A percentile compares a stretch with the other conserved stretches of the same genome.
Evolutionary conservation across 1,140 invertebrate species (phyloP).

Genomic region (Pygmarrhopalites habei): DNA sequence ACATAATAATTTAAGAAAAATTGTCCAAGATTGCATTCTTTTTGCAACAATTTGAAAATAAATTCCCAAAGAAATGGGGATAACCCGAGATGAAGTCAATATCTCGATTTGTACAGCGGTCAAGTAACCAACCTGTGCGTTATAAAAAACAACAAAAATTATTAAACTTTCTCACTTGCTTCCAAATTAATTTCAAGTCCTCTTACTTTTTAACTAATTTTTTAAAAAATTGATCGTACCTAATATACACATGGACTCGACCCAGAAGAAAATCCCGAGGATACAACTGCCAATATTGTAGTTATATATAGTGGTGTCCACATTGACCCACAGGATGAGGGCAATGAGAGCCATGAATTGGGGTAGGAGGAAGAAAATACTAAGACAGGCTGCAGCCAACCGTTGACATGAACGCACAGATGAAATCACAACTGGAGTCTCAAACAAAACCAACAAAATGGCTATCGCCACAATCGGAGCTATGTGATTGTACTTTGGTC

Average conservation of each 20-base stretch:
- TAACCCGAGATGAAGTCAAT: constrained; percentile 29
- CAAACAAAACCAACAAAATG: constrained; percentile 10
- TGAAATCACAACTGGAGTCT: constrained; percentile 23
- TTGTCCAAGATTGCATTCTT: no score
- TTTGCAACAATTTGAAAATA: constrained; percentile 6
- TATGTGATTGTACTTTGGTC: not conserved
- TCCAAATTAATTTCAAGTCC: no score
- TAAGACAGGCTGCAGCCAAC: not conserved
- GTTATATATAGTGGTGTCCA: constrained; percentile 20
- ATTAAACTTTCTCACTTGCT: no score
- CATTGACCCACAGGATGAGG: constrained; percentile 33
- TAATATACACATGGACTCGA: constrained; percentile 23
- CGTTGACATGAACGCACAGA: not conserved
- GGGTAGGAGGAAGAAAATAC: constrained; percentile 32
- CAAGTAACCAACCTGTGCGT: constrained; percentile 31
- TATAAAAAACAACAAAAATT: no score
- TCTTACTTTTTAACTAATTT: no score
- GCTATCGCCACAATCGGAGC: not conserved
- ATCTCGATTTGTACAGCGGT: constrained; percentile 26
- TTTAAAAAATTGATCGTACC: no score
- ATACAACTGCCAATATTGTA: constrained; percentile 26
- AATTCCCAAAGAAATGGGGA: constrained; percentile 37
- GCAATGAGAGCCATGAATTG: constrained; percentile 24
- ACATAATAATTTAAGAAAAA: no score
- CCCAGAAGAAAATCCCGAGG: constrained; percentile 29